A percentile compares a stretch with the other conserved stretches of the same genome.
Conservation (phyloP, 2,113 vertebrate genomes). For the Calypte anna region DNA sequence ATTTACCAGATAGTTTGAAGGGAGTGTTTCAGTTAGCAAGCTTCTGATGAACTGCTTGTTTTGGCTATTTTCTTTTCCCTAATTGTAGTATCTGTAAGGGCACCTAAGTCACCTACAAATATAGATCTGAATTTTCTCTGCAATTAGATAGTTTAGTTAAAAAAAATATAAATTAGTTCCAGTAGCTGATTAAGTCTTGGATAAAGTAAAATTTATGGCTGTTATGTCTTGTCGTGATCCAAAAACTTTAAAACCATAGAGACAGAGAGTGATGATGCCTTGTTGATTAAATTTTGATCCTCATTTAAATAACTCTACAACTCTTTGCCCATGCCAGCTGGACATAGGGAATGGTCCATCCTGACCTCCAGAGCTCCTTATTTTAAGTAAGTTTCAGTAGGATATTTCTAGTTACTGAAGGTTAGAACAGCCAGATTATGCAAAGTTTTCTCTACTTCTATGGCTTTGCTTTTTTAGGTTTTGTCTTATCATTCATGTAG, state of each 20-base stretch:
- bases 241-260: not conserved
- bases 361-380: not conserved
- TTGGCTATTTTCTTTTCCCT: not conserved
- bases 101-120: not conserved
- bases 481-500: not conserved
- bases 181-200: not conserved
- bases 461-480: not conserved
- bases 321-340: not conserved
- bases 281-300: not conserved
- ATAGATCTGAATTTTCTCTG: not conserved
- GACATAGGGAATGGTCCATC: not conserved
- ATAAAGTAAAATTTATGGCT: not conserved
- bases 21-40: not conserved
- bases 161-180: not conserved
- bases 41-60: not conserved
- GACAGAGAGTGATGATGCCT: not conserved
- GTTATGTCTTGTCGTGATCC: not conserved
- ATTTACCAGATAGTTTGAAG: not conserved
- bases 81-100: not conserved
- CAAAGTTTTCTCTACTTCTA: not conserved
- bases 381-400: not conserved
- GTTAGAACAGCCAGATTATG: not conserved
- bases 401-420: not conserved
- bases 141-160: not conserved
- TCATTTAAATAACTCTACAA: not conserved